Evolutionary conservation across 2,888 invertebrate species (phyloP).

Genomic region (Noctua fimbriata): DNA sequence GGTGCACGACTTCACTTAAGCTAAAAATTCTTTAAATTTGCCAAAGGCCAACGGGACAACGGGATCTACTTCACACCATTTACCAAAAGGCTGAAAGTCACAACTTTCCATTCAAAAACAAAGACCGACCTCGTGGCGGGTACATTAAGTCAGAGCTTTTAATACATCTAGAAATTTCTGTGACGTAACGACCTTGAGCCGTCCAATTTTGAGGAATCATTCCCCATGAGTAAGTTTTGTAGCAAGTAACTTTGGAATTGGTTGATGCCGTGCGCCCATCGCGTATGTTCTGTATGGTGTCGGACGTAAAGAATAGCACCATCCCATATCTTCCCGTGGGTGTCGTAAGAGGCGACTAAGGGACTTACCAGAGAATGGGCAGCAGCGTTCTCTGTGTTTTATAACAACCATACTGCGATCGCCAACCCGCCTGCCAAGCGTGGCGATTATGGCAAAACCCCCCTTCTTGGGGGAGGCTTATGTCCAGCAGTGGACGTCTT

Average conservation of each 20-base stretch:
- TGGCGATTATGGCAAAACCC: no score
- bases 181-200: conserved; percentile 35
- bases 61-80: neutral
- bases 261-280: conserved; percentile 45
- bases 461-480: no score
- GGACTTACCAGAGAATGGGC: no score
- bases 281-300: no score
- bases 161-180: conserved; percentile 21
- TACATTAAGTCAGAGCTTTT: neutral
- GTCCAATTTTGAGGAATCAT: conserved; percentile 26
- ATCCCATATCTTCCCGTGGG: no score
- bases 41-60: neutral
- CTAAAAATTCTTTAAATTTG: neutral
- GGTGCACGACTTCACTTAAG: no score
- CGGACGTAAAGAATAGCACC: no score
- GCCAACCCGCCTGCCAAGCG: no score
- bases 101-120: neutral
- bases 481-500: no score
- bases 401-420: no score
- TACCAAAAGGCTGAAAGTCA: conserved; percentile 3
- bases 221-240: conserved; percentile 35
- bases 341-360: no score
- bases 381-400: no score
- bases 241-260: conserved; percentile 48
- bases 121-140: neutral